A percentile compares a stretch with the other conserved stretches of the same genome.
Conservation (phyloP, 1,140 invertebrate species). For the Colletes gigas region DNA sequence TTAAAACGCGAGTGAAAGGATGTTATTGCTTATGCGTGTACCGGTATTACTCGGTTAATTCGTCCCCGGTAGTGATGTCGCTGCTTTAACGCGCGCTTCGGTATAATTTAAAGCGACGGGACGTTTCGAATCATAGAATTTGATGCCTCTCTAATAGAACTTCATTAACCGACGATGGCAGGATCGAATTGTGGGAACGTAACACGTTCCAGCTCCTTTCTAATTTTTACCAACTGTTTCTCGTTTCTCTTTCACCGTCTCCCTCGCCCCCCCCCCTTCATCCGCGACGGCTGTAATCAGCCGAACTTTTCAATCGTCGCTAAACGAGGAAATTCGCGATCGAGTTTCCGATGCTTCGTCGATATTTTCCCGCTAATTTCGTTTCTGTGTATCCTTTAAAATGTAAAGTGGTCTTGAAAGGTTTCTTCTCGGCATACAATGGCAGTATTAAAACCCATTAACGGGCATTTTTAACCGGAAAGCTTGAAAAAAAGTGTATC, state of each 20-base stretch:
- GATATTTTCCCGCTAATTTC: conserved; percentile 1
- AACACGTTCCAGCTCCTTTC: conserved; percentile 1
- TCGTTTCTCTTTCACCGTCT: conserved; percentile 16
- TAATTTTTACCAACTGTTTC: not conserved
- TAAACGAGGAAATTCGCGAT: not conserved
- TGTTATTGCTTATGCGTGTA: conserved; percentile 11
- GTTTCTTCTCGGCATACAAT: not conserved
- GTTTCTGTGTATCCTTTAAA: not conserved
- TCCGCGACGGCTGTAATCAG: too few relatives aligned
- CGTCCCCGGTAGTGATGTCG: not conserved
- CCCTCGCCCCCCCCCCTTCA: not conserved
- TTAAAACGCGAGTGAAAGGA: conserved; percentile 64
- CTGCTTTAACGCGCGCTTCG: conserved; percentile 4
- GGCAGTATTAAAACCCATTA: too few relatives aligned
- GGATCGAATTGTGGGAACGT: not conserved
- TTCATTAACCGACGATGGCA: not conserved
- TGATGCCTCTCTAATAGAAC: not conserved
- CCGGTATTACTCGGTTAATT: conserved; percentile 8
- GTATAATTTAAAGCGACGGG: not conserved
- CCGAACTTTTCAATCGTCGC: not conserved
- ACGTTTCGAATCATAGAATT: not conserved
- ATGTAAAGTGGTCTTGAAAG: not conserved
- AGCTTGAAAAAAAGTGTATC: too few relatives aligned
- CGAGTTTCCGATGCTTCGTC: not conserved
- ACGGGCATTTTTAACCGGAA: too few relatives aligned